Base-by-base conservation (phyloP, 1,140 invertebrate genomes). In the Zaprionus gabonicus region DNA sequence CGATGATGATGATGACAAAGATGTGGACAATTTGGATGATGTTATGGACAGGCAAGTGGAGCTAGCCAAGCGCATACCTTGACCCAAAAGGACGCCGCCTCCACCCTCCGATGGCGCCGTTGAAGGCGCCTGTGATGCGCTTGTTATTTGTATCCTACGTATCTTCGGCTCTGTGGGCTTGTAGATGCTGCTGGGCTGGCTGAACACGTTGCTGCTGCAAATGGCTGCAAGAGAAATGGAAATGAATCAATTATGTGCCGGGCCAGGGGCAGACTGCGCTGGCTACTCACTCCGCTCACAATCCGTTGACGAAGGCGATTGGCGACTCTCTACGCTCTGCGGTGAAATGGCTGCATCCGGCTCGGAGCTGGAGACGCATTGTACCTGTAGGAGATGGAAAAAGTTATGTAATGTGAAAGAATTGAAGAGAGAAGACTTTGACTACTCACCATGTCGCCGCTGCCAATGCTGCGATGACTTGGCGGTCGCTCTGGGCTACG, bases 301-400 rank as follows among this genome's bases (percentile, higher is more conserved):
- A 31, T 93, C 92, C 20, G 91, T 92, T 1, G 86, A 88, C 1
- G 92, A 91, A 15, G 92, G 91, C 23, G 91, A 93, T 55, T 92
- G 92, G 3, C 91, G 70, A 25, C 92, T 92, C 51, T 93, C 92
- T 6, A 44, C 64, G 60, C 88, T 92, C 31, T 81, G 79, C 0
- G 92, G 92, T 5, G 92, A 93, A 13, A 91, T 78, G 10, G 86
- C 96, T 0, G 95, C 95, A 91, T 96, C 96, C 13, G 95, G 96
- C 87, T 97, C 96, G 85, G 96, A 97, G 83, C 96, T 97, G 3
- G 97, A 97, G 56, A 97, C 95, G 88, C 96, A 97, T 92, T 97
- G 96, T 20, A 97, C 97, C 96, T 96, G 92, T 44, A 94, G 94
- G 7, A 59, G 13, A 63, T n/a, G 3, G n/a, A 6, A 15, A 31